A percentile compares a stretch with the other conserved stretches of the same genome.
phyloP scores from a whole-genome alignment of 1,140 invertebrate genomes.

The Centruroides vittatus region DNA sequence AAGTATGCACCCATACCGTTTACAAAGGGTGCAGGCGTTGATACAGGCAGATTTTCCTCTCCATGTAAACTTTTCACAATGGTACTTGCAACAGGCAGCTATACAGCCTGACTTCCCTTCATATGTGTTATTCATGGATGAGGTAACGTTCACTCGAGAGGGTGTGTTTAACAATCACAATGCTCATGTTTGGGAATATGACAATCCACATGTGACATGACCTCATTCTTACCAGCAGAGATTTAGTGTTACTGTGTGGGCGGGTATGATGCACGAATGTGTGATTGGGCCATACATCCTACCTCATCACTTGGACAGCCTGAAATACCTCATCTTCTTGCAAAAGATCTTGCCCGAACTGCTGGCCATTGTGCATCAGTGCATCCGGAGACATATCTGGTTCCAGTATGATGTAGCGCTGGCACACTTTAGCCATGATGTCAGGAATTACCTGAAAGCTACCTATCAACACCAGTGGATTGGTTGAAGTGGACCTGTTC shows the following conservation, averaged over 20 bases:
- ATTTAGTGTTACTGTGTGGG: background rate
- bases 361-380: background rate
- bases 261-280: background rate
- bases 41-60: background rate
- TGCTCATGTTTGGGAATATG: background rate
- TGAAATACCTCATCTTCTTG: constrained; percentile 1
- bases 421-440: constrained; percentile 22
- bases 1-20: background rate
- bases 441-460: constrained; percentile 24
- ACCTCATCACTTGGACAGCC: background rate
- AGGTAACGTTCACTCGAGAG: background rate
- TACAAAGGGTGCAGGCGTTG: constrained; percentile 2
- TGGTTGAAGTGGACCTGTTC: constrained; percentile 2
- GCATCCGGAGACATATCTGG: background rate
- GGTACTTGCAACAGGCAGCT: background rate
- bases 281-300: background rate
- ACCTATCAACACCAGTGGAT: constrained; percentile 23
- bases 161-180: background rate
- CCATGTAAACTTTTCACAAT: background rate
- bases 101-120: background rate
- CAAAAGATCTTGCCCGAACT: background rate
- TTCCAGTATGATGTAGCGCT: constrained; percentile 32
- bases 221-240: background rate
- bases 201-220: background rate
- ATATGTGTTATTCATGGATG: background rate